phyloP scores from a whole-genome alignment of 2,888 invertebrate species.

The Drosophila greeni region DNA sequence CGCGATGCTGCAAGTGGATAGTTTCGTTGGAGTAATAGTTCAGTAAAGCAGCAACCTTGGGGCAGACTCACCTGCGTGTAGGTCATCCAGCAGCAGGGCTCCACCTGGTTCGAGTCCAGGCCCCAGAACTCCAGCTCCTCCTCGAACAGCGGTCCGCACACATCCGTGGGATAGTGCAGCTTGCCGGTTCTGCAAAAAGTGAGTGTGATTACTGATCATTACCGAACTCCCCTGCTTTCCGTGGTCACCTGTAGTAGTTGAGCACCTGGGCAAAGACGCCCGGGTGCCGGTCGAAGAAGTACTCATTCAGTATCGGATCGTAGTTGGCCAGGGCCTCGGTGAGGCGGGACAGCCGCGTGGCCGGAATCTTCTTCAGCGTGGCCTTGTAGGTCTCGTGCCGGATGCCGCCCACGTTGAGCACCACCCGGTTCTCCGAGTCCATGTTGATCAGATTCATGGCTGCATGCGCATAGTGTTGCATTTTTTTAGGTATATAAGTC shows the following conservation, averaged over 20 bases:
- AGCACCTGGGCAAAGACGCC: slow-evolving; percentile 97
- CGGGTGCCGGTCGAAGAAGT: slow-evolving; percentile 99
- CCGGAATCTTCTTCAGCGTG: slow-evolving; percentile 97
- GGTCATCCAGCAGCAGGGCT: slow-evolving; percentile 99
- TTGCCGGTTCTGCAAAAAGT: slow-evolving; percentile 90
- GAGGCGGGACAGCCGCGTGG: slow-evolving; percentile 93
- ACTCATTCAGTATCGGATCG: slow-evolving; percentile 99
- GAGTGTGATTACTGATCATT: fast-evolving
- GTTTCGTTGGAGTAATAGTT: too few species aligned
- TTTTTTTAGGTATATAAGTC: slow-evolving; percentile 75
- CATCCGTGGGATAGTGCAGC: slow-evolving; percentile 99
- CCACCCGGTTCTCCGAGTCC: slow-evolving; percentile 99
- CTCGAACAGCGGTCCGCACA: slow-evolving; percentile 99
- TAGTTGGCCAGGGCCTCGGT: slow-evolving; percentile 99
- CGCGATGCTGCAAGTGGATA: slow-evolving; percentile 94
- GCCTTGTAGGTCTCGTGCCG: slow-evolving; percentile 98
- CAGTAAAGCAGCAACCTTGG: too few species aligned
- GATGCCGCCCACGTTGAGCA: slow-evolving; percentile 98
- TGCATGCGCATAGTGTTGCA: slow-evolving; percentile 75
- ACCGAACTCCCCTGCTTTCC: neutral
- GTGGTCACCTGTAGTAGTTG: slow-evolving; percentile 93
- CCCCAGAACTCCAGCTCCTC: slow-evolving; percentile 99
- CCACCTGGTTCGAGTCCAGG: slow-evolving; percentile 98
- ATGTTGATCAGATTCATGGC: slow-evolving; percentile 94
- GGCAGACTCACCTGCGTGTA: slow-evolving; percentile 88